Evolutionary conservation across 2,113 vertebrate species (phyloP), one percentile per base, ranked within the genome.

Genomic region (Muscicapa adusta): DNA sequence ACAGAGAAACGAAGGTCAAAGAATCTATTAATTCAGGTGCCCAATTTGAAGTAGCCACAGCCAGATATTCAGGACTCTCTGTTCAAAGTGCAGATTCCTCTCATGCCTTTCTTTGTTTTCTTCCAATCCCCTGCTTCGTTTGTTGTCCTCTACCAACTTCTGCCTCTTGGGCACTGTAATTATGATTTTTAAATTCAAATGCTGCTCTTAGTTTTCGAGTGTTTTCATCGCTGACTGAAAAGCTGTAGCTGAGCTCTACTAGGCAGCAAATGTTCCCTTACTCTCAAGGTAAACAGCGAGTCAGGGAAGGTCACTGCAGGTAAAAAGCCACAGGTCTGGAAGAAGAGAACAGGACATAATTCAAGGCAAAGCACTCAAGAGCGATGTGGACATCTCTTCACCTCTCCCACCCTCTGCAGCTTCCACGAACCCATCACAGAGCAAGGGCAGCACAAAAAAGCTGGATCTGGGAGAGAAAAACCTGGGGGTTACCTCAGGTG

Each of bases 121-220:
- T 62, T 91, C 76, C 83, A 74, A 18, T 60, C 63, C 31, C 86
- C 83, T 53, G 73, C 94, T 92, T 84, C 15, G 8, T 94, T 84
- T 45, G 12, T 74, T 91, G 91, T 73, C 88, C 61, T 93, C 76
- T 86, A 89, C 91, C 91, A 89, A 33, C 83, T 93, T 78, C 47
- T 89, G 76, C 91, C 72, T 67, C 56, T 84, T 74, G 76, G 92
- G 48, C 36, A 0, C 86, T 87, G 73, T 47, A 80, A 81, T 90
- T 73, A 85, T 8, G 43, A 77, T 89, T 92, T 88, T 92, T 86
- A 65, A 84, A 87, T 88, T 89, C 92, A 78, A 16, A 84, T 43
- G 60, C 73, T 78, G 88, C 91, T 93, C 83, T 94, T 93, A 40
- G 79, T 17, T 79, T 89, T 96, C 33, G 17, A 94, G 91, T 95